phyloP scores from a whole-genome alignment of 2,113 vertebrate genomes.

The Leptodactylus fuscus region DNA sequence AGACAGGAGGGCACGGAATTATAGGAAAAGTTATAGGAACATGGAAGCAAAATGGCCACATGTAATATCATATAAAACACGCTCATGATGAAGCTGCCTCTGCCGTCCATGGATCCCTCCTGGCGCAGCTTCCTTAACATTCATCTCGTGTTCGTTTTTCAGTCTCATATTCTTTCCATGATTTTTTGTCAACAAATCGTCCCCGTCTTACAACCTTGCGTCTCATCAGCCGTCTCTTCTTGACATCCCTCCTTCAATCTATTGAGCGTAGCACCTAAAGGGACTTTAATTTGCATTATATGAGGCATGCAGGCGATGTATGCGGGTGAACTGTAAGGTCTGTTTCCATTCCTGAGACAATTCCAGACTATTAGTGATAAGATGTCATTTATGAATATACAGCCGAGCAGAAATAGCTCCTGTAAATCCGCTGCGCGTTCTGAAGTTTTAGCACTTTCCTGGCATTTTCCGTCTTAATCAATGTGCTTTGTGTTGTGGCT shows the following conservation, averaged over 20 bases:
- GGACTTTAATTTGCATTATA: not conserved
- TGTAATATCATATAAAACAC: too few relatives aligned
- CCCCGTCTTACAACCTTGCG: not conserved
- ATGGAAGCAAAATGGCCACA: not conserved
- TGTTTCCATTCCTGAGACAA: slow-evolving; percentile 10
- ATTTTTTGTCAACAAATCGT: not conserved
- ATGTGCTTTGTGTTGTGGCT: not conserved
- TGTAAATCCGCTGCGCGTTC: not conserved
- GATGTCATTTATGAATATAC: slow-evolving; percentile 12
- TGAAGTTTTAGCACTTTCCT: not conserved
- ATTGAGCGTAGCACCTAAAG: not conserved
- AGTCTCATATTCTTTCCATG: not conserved
- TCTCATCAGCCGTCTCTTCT: not conserved
- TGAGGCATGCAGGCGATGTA: not conserved
- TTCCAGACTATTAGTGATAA: slow-evolving; percentile 26
- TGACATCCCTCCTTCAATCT: not conserved
- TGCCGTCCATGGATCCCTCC: not conserved
- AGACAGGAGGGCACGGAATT: not conserved
- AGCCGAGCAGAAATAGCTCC: slow-evolving; percentile 17
- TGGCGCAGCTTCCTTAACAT: not conserved
- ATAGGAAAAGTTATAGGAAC: not conserved
- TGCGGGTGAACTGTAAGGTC: not conserved
- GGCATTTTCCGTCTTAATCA: slow-evolving; percentile 24
- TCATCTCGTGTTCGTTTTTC: not conserved
- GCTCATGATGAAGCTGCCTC: not conserved